Evolutionary conservation across 2,888 invertebrate genomes (phyloP).

Genomic region (Cantharis flavilabris): DNA sequence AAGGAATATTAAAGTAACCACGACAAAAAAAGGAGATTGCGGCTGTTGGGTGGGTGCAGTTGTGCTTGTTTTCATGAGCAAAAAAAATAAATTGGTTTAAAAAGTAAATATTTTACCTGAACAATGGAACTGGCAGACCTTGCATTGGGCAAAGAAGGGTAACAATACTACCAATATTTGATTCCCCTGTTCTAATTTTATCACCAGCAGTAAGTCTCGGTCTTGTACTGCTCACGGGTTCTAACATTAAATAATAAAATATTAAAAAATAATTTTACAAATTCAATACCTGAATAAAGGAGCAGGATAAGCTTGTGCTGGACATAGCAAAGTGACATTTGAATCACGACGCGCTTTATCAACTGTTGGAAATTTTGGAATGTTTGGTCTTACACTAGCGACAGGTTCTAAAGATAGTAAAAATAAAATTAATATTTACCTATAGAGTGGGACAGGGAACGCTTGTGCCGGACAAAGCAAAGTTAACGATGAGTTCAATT

Average conservation of each 20-base stretch:
- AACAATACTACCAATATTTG: constrained; percentile 50
- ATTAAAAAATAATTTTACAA: neutral
- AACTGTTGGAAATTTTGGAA: constrained; percentile 60
- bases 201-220: constrained; percentile 55
- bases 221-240: constrained; percentile 61
- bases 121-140: constrained; percentile 66
- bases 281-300: constrained; percentile 53
- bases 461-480: constrained; percentile 69
- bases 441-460: constrained; percentile 65
- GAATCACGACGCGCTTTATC: constrained; percentile 45
- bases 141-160: constrained; percentile 75
- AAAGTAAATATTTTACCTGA: constrained; percentile 58
- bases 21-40: too few relatives aligned
- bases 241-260: constrained; percentile 42
- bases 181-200: constrained; percentile 41
- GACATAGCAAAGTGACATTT: constrained; percentile 57
- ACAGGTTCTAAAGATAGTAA: constrained; percentile 56
- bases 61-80: too few relatives aligned
- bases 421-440: constrained; percentile 35
- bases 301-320: constrained; percentile 61
- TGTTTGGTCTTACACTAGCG: constrained; percentile 58
- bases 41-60: too few relatives aligned
- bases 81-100: neutral
- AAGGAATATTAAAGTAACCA: too few relatives aligned
- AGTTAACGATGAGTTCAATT: constrained; percentile 52